Base-by-base conservation (phyloP, 2,888 invertebrate genomes). In the Acronicta aceris region DNA sequence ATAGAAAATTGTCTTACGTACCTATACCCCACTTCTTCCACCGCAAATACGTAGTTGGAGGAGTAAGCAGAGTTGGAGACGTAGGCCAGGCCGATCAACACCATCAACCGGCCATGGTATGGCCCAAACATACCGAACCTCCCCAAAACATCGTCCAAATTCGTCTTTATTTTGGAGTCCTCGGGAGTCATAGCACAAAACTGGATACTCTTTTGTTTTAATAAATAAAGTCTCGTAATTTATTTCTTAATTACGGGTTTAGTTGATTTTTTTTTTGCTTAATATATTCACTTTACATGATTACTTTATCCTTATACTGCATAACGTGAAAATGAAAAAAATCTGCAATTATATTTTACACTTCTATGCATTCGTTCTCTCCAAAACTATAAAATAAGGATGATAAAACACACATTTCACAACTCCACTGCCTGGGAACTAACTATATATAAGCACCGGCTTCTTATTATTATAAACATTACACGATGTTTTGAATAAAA, bases 21-120 rank as follows among this genome's bases (percentile, higher is more conserved):
- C 84, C 79, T 96, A 90, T 96, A 96, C 52, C 90, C 89, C 38
- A 95, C 88, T 79, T 95, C 94, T 71, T 95, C 95, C 2, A 96
- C 96, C 0, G 96, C 96, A 79, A 97, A 97, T 36, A 96, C 95
- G 81, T 95, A 96, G 13, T 95, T 95, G 17, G 96, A 91, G n/a
- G 94, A 92, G 81, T 95, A 96, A 38, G 95, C 91, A 8, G 96
- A 93, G 51, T 96, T 95, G 66, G 96, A 95, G 64, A 95, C 84
- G 71, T 96, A 92, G 0, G 96, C 96, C 60, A 96, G 73, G 61
- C 95, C 95, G 57, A 96, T 89, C 41, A 96, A 82, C 50, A 89
- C 13, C 77, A 96, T 95, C 43, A 95, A 90, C 17, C 93, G 84
- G 17, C 92, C 74, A 81, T 96, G 96, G 82, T 96, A 96, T 45